Evolutionary conservation across 1,140 invertebrate species (phyloP), one percentile per base, ranked within the genome.

Genomic region (Diprion similis): DNA sequence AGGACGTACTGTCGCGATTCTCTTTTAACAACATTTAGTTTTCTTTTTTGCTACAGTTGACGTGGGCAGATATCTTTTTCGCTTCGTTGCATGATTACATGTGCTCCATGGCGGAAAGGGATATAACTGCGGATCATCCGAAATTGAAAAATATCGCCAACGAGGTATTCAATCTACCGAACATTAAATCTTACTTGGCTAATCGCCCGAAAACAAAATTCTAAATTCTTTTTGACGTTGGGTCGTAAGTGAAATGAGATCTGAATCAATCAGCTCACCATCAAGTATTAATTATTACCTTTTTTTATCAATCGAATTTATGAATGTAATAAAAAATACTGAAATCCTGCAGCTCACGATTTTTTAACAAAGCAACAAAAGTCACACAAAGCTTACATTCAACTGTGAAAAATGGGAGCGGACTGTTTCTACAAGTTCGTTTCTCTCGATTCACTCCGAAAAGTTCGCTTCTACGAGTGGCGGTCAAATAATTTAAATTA

Each of bases 61-160:
- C 83, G 15, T 89, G 84, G 80, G 83, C 84, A 0, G 88, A 89
- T 72, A 70, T 89, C 7, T 82, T 86, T 68, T 85, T 84, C 65
- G 73, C 79, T 6, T 81, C 76, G 6, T 79, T 84, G 24, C 73
- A 74, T 13, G 85, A 85, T 67, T 83, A 83, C 11, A 10, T 87
- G 48, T 78, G 45, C 0, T 77, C 76, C 15, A 72, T 82, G 8
- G 37, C 70, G 13, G 79, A 81, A 15, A 75, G 80, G 0, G 80
- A 85, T 17, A 73, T 82, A 45, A 78, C 77, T 46, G 79, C 82
- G 37, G 78, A 83, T 65, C 79, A 83, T 45, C 84, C 85, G 10
- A 71, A 82, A 11, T 64, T 89, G 15, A 83, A 83, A 66, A 82
- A 83, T 65, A 47, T 89, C 0, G 78, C 76, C 17, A 80, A 86